Evolutionary conservation across 2,888 invertebrate genomes (phyloP).

Genomic region (Tinea trinotella): DNA sequence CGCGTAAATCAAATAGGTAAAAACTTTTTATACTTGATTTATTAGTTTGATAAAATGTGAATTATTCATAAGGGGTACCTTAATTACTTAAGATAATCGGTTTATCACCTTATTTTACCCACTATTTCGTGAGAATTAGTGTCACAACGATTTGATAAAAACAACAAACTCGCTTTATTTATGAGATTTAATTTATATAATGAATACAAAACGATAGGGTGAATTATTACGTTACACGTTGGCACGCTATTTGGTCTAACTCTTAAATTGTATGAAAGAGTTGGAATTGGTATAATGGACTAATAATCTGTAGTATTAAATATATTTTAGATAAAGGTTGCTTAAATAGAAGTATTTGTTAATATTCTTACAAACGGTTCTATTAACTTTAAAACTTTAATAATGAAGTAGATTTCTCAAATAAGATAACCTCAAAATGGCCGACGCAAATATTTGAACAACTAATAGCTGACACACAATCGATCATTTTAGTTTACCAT

Average conservation of each 20-base stretch:
- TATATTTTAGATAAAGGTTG: too few species aligned
- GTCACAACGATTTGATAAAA: conserved; percentile 44
- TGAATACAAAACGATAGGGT: not conserved
- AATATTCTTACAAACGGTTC: too few species aligned
- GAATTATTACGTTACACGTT: conserved; percentile 22
- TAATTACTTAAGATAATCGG: conserved; percentile 49
- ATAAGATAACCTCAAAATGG: conserved; percentile 26
- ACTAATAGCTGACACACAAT: conserved; percentile 38
- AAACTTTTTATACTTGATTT: conserved; percentile 15
- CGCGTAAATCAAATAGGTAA: conserved; percentile 15
- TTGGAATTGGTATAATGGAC: too few species aligned
- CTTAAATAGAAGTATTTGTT: too few species aligned
- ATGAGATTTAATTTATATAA: conserved; percentile 16
- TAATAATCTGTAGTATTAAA: too few species aligned
- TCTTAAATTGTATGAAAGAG: not conserved
- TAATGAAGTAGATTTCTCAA: conserved; percentile 5
- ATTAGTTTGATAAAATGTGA: conserved; percentile 28
- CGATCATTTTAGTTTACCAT: conserved; percentile 45
- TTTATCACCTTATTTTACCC: conserved; percentile 37
- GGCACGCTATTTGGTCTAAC: conserved; percentile 21
- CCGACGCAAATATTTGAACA: conserved; percentile 47
- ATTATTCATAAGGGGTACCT: conserved; percentile 40
- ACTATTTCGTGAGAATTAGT: conserved; percentile 52
- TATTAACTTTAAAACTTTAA: not conserved
- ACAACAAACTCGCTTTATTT: conserved; percentile 24